Percentiles rank a stretch among this genome's conserved stretches.
These are phyloP conservation scores for Phrynosoma platyrhinos DNA, from an alignment of 2,113 vertebrate species.

Conservation along the genomic window DNA sequence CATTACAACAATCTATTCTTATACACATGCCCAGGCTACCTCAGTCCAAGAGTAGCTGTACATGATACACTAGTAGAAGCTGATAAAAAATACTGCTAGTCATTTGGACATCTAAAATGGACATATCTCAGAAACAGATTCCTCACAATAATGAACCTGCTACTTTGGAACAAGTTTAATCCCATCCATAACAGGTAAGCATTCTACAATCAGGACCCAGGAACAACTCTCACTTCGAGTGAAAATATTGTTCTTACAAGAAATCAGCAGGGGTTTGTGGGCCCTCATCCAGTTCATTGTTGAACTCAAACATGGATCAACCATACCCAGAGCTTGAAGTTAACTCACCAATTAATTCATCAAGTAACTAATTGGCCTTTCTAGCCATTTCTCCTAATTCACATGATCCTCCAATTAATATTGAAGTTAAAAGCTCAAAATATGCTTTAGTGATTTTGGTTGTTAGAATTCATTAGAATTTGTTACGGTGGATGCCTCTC, in stretches of 20 bases:
- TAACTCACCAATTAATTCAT: too few species aligned
- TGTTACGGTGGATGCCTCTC: too few species aligned
- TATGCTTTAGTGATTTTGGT: too few species aligned
- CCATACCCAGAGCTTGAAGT: not conserved
- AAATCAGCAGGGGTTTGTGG: not conserved
- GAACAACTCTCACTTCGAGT: not conserved
- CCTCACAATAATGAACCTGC: not conserved
- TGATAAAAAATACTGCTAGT: not conserved
- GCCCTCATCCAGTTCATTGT: not conserved
- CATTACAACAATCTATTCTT: not conserved
- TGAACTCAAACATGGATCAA: not conserved
- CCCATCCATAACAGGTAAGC: not conserved
- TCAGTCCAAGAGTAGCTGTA: not conserved
- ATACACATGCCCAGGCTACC: not conserved
- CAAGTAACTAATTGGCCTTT: too few species aligned
- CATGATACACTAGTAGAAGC: not conserved
- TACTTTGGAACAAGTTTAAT: not conserved
- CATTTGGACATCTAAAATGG: not conserved
- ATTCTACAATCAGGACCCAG: not conserved
- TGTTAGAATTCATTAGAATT: too few species aligned
- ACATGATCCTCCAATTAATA: too few species aligned
- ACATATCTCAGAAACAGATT: not conserved
- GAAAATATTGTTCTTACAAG: not conserved
- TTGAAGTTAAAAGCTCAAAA: too few species aligned
- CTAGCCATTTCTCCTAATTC: too few species aligned